phyloP scores from a whole-genome alignment of 2,888 invertebrate genomes.

The Cybosia mesomella region DNA sequence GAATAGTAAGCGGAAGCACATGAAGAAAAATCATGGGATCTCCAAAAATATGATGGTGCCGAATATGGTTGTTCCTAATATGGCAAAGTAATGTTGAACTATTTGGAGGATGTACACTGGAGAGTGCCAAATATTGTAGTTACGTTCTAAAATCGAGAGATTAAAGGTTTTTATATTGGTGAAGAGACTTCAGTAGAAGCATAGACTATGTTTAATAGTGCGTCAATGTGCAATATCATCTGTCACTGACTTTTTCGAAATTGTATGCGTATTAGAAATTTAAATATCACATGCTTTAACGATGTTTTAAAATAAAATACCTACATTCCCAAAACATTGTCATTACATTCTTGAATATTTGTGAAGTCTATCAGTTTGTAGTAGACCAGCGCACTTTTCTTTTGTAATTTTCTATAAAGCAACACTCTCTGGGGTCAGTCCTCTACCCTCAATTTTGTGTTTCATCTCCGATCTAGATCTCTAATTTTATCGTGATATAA shows the following conservation, averaged over 20 bases:
- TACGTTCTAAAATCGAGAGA: too few relatives aligned
- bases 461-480: conserved; percentile 2
- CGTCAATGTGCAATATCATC: too few relatives aligned
- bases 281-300: too few relatives aligned
- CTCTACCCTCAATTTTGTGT: neutral
- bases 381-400: neutral
- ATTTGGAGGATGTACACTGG: neutral
- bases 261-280: too few relatives aligned
- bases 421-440: neutral
- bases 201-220: too few relatives aligned
- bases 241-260: too few relatives aligned
- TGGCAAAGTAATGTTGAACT: conserved; percentile 31
- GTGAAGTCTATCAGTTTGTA: neutral
- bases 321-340: too few relatives aligned
- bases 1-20: conserved; percentile 76
- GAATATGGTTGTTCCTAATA: conserved; percentile 20
- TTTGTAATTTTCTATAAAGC: neutral
- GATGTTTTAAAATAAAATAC: too few relatives aligned
- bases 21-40: conserved; percentile 80
- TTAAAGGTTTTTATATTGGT: too few relatives aligned
- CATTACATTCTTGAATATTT: neutral
- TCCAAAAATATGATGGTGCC: conserved; percentile 39
- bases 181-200: too few relatives aligned
- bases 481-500: conserved; percentile 30
- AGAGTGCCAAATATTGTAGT: too few relatives aligned